Evolutionary conservation across 2,797 vertebrate species (phyloP), one percentile per base, ranked within the genome.

Genomic region (Sarcophilus harrisii): DNA sequence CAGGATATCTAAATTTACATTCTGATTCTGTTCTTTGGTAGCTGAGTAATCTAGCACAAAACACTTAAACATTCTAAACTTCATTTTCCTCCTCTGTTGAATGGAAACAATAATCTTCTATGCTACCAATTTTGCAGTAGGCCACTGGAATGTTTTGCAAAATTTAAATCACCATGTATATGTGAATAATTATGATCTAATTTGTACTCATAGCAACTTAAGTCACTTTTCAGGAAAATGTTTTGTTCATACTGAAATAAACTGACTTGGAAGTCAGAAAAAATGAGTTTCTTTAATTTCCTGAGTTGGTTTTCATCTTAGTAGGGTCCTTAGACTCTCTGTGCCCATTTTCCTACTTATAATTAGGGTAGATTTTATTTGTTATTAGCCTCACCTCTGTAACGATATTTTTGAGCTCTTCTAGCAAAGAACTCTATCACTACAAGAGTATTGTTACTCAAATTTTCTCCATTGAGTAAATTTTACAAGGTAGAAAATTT

Each of bases 201-300:
- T 81, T 24, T 81, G 45, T 81, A 18, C 38, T 81, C 73, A 10
- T 45, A 2, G 45, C 21, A 81, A 81, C 54, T 38, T 95, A 38
- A 30, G 58, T 95, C 81, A 93, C 62, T 90, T 95, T 93, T 94
- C 57, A 95, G 81, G 58, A 96, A 91, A 94, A 58, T 87, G 73
- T 92, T 91, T 66, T 90, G 24, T 91, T 95, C 27, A 32, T 59
- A 90, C 57, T n/a, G 14, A 32, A 27, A 92, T 27, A 52, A 13
- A 95, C 1, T 90, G n/a, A 92, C 27, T 62, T 57, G 16, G 29
- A 13, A 90, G 14, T 92, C 57, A 96, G 18, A 92, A 91, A 55
- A 94, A 91, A 29, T 92, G 27, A 92, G 14, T 52, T 62, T 54
- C n/a, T 49, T 60, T 16, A 2, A 24, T 6, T 58, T 38, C 32